phyloP scores from a whole-genome alignment of 2,797 vertebrate species.

The Enteromius viviparus region DNA sequence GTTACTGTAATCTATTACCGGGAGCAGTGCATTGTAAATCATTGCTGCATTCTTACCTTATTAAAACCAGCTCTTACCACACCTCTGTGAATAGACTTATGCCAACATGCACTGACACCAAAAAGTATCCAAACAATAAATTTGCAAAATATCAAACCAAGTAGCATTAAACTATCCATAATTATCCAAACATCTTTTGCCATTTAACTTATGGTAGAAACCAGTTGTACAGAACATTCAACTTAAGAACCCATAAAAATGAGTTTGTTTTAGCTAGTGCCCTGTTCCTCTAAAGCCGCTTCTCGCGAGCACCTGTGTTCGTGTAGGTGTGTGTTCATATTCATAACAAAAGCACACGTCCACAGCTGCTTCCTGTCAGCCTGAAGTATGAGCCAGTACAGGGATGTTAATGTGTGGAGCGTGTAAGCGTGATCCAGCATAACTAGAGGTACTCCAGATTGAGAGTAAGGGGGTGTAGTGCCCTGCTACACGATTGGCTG shows the following conservation, averaged over 20 bases:
- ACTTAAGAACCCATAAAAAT: neutral
- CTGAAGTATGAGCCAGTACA: constrained; percentile 49
- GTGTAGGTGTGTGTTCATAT: neutral
- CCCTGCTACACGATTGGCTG: constrained; percentile 67
- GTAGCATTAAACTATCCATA: neutral
- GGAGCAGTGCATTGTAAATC: neutral
- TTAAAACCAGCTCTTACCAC: too few relatives aligned
- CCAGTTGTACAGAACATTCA: neutral
- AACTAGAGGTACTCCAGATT: neutral
- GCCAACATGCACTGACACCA: too few relatives aligned
- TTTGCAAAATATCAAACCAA: too few relatives aligned
- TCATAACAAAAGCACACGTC: constrained; percentile 35
- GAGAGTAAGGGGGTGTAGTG: neutral
- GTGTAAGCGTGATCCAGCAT: neutral
- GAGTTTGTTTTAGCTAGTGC: constrained; percentile 6
- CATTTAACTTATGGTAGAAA: neutral
- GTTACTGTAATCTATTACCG: neutral
- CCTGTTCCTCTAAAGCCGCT: neutral
- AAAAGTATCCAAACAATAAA: too few relatives aligned
- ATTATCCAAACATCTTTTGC: neutral
- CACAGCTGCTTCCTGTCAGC: constrained; percentile 45
- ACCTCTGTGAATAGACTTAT: neutral
- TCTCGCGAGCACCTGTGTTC: neutral
- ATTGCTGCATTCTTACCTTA: too few relatives aligned
- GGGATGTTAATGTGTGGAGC: constrained; percentile 64